phyloP scores from a whole-genome alignment of 1,140 invertebrate species.

The Apocrypta bakeri region DNA sequence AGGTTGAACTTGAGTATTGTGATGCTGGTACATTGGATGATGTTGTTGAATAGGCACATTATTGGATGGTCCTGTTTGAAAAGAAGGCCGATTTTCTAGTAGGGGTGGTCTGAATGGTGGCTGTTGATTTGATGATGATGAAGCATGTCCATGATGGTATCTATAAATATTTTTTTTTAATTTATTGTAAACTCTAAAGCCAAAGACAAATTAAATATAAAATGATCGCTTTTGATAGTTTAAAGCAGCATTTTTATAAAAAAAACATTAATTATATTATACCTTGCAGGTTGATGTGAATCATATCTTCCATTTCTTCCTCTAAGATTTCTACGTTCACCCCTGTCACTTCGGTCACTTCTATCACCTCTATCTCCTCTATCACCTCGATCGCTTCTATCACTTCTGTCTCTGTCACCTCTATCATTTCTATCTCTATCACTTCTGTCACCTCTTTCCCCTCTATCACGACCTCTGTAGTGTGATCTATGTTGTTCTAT shows the following conservation, averaged over 20 bases:
- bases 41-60: conserved; percentile 53
- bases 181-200: not conserved
- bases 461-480: conserved; percentile 51
- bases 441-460: conserved; percentile 58
- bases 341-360: conserved; percentile 58
- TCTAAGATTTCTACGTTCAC: conserved; percentile 60
- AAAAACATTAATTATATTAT: conserved; percentile 23
- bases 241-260: conserved; percentile 36
- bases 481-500: conserved; percentile 59
- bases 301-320: conserved; percentile 62
- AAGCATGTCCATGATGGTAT: conserved; percentile 51
- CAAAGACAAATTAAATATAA: conserved; percentile 13
- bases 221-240: too few species aligned
- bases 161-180: conserved; percentile 32
- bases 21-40: conserved; percentile 55
- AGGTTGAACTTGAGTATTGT: conserved; percentile 56
- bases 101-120: conserved; percentile 62
- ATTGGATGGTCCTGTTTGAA: conserved; percentile 61
- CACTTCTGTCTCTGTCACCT: conserved; percentile 59
- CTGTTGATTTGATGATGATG: conserved; percentile 57
- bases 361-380: conserved; percentile 58
- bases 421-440: conserved; percentile 61
- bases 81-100: conserved; percentile 62
- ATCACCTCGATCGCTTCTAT: conserved; percentile 57
- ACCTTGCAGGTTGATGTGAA: conserved; percentile 53